Conservation (phyloP, 2,797 vertebrate genomes). For the Cheirogaleus major region DNA sequence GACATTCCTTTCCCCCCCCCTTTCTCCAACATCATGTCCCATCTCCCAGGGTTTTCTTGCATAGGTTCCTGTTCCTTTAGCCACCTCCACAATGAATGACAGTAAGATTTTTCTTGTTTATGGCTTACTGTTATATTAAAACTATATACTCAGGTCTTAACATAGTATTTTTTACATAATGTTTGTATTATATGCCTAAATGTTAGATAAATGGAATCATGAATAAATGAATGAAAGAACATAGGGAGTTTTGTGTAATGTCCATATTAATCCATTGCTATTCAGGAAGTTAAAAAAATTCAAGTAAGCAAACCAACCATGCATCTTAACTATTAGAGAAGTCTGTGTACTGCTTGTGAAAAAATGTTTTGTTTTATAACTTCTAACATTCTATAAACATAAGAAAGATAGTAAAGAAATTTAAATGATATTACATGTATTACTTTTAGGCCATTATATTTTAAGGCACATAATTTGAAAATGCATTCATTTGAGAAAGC, state of each 20-base stretch:
- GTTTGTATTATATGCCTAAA: background rate
- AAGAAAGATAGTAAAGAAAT: background rate
- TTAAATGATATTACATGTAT: background rate
- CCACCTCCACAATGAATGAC: background rate
- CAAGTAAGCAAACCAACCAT: background rate
- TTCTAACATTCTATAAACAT: background rate
- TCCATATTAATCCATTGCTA: background rate
- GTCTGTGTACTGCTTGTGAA: background rate
- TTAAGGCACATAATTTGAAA: background rate
- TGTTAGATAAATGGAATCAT: background rate
- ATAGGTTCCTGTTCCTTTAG: background rate
- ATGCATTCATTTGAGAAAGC: slow-evolving; percentile 3
- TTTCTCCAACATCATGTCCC: background rate
- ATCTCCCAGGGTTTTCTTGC: background rate
- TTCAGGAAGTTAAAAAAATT: background rate
- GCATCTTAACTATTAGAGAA: background rate
- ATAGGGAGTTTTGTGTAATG: background rate
- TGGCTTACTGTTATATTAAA: background rate
- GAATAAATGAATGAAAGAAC: background rate
- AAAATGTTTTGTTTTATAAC: background rate
- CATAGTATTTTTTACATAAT: background rate
- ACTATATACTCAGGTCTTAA: background rate
- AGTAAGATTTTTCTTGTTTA: background rate
- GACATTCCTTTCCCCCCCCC: background rate
- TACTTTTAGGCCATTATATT: background rate